phyloP scores from a whole-genome alignment of 2,888 invertebrate genomes.

The Pyrocoelia pectoralis region DNA sequence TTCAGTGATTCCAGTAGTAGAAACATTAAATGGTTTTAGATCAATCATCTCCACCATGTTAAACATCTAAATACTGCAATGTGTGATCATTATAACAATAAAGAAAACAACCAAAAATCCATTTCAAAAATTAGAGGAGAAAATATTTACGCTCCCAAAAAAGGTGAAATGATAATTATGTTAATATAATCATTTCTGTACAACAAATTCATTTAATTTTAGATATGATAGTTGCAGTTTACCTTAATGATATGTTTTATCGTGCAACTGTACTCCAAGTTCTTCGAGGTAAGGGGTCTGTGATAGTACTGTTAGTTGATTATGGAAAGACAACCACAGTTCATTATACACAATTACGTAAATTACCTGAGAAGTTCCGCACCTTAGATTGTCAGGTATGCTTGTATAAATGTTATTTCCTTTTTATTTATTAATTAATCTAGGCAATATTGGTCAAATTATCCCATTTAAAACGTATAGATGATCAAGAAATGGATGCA shows the following conservation, averaged over 20 bases:
- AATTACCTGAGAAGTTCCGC: constrained; percentile 56
- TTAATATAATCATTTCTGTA: constrained; percentile 7
- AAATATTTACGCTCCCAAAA: constrained; percentile 46
- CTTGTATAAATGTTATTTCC: not conserved
- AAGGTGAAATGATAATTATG: constrained; percentile 41
- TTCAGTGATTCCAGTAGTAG: no score
- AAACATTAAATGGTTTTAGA: constrained; percentile 39
- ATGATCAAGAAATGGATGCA: constrained; percentile 55
- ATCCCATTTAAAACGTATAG: constrained; percentile 60
- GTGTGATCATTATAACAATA: constrained; percentile 44
- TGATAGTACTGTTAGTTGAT: constrained; percentile 71
- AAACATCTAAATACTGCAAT: constrained; percentile 43
- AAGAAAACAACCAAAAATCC: constrained; percentile 16
- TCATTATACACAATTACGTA: constrained; percentile 63
- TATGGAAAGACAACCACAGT: constrained; percentile 64
- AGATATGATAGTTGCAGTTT: constrained; percentile 66
- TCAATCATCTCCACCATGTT: constrained; percentile 40
- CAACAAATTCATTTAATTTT: constrained; percentile 34
- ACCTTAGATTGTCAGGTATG: constrained; percentile 51
- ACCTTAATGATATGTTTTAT: constrained; percentile 63
- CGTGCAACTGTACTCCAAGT: constrained; percentile 65
- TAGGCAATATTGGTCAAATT: constrained; percentile 59
- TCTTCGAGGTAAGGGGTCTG: constrained; percentile 58
- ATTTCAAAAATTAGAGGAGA: not conserved
- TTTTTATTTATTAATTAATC: constrained; percentile 27